Evolutionary conservation across 2,113 vertebrate genomes (phyloP), one percentile per base, ranked within the genome.

Genomic region (Alouatta palliata): DNA sequence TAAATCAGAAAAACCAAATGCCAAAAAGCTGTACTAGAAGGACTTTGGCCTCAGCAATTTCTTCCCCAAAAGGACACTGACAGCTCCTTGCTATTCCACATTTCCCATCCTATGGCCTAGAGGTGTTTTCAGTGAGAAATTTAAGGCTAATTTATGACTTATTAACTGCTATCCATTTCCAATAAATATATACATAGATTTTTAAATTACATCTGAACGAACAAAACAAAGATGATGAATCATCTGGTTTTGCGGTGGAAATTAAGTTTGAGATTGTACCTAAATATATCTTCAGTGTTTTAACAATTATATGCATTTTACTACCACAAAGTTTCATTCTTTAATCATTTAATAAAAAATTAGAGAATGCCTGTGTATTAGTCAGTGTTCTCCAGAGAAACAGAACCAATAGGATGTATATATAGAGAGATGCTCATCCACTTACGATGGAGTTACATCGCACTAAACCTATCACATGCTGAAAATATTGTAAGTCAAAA

Each of bases 1-100:
- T 30, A 71, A 96, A 49, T 80, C 80, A 47, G 40, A 86, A 70
- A 83, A 97, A 94, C 81, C 91, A 96, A 94, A 97, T 76, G 25
- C 35, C 23, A 91, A 52, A 30, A 95, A 68, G 32, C 27, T 80
- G 9, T 3, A 25, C 8, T 23, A 1, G 66, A 21, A 95, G 4
- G 45, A 54, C 25, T 5, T 87, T 56, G 64, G 25, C 6, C 11
- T 54, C 10, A 82, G 25, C 19, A 25, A 23, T 90, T 71, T n/a
- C 56, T 90, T 82, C 49, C 84, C 47, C 20, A 86, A 47, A 47
- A 83, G 6, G 47, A 45, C 16, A 54, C 11, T 1, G 8, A 37
- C 1, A 21, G 49, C 54, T 79, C 45, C 16, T 64, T 37, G 14
- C 7, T 58, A 14, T 40, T 37, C 1, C 5, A 8, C 19, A 70